A percentile compares a stretch with the other conserved stretches of the same genome.
These are phyloP conservation scores for Kryptolebias ocellatus DNA, from an alignment of 2,797 vertebrate species.

Conservation along the genomic window DNA sequence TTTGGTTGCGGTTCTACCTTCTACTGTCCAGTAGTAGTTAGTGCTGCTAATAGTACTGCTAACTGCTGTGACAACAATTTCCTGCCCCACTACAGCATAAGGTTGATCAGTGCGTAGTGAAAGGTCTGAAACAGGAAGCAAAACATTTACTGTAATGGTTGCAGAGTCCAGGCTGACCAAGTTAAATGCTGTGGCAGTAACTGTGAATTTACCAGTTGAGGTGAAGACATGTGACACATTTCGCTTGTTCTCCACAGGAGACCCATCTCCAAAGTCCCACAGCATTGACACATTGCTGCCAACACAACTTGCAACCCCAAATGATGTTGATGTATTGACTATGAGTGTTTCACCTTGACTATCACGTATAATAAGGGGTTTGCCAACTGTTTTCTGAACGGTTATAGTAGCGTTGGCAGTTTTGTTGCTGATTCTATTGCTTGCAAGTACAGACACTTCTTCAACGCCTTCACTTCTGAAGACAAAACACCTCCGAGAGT, in stretches of 20 bases:
- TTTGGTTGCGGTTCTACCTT: conserved; percentile 41
- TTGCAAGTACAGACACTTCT: conserved; percentile 67
- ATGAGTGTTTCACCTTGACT: conserved; percentile 46
- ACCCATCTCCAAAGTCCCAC: conserved; percentile 85
- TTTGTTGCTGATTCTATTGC: conserved; percentile 76
- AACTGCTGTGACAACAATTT: conserved; percentile 68
- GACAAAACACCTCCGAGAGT: conserved; percentile 69
- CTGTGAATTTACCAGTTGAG: conserved; percentile 62
- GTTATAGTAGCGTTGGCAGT: conserved; percentile 58
- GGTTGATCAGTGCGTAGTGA: conserved; percentile 59
- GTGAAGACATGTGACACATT: conserved; percentile 75
- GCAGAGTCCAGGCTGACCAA: conserved; percentile 68
- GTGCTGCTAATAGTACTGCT: conserved; percentile 61
- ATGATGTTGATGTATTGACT: conserved; percentile 56
- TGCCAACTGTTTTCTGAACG: conserved; percentile 72
- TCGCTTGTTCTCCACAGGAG: conserved; percentile 36
- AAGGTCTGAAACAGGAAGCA: conserved; percentile 69
- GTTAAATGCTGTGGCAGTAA: conserved; percentile 75
- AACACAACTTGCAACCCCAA: conserved; percentile 65
- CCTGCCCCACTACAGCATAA: conserved; percentile 65
- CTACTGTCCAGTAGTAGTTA: conserved; percentile 78
- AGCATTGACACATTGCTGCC: conserved; percentile 72
- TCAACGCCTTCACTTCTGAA: conserved; percentile 75
- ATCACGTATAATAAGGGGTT: conserved; percentile 57
- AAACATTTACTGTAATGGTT: conserved; percentile 61